These are phyloP conservation scores for Tonatia bakeri DNA, from an alignment of 2,113 vertebrate genomes.

Conservation along the genomic window DNA sequence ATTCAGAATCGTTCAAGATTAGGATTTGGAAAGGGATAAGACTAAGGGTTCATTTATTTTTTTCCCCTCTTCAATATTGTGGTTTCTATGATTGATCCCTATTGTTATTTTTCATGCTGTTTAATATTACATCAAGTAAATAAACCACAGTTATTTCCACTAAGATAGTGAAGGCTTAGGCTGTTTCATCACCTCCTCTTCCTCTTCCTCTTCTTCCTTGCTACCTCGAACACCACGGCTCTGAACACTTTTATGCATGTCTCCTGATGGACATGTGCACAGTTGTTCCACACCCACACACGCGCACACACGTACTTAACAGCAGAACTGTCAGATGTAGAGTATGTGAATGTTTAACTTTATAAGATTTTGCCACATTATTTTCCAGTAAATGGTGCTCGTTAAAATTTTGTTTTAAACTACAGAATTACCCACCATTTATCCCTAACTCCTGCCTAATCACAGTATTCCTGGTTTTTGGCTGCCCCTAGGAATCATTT, in stretches of 20 bases:
- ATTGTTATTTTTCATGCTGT: neutral
- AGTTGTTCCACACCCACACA: neutral
- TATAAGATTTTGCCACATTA: neutral
- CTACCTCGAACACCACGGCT: neutral
- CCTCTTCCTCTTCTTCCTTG: neutral
- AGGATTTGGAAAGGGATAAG: neutral
- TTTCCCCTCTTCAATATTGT: neutral
- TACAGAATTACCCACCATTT: neutral
- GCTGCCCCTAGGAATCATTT: constrained; percentile 18
- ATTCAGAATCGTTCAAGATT: neutral
- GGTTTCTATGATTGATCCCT: neutral
- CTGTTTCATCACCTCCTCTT: neutral
- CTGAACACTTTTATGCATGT: neutral
- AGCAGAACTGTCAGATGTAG: neutral
- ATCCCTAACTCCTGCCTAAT: neutral
- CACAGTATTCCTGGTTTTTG: neutral
- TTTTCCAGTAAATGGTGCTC: constrained; percentile 23
- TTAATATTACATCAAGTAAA: neutral
- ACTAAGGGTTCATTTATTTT: neutral
- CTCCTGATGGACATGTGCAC: neutral
- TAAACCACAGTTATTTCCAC: neutral
- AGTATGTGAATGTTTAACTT: neutral
- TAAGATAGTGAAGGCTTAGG: neutral
- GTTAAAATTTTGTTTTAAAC: neutral
- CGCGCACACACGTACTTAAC: neutral